Conservation (phyloP, 1,140 invertebrate species). For the Scylla paramamosain region DNA sequence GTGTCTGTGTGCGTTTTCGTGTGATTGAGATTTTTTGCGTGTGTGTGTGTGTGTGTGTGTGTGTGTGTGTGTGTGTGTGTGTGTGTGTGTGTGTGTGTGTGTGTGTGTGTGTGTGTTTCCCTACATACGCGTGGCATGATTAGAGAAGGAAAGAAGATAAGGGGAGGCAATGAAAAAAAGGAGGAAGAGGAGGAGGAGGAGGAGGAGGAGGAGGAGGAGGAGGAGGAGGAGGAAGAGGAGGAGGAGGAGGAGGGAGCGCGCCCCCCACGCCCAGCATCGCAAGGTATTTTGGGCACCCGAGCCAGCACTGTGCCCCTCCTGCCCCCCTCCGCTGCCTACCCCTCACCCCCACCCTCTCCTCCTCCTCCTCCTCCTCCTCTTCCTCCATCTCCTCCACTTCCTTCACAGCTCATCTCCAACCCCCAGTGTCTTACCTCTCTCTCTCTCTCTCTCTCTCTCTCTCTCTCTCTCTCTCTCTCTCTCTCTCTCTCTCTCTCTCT, state of each 20-base stretch:
- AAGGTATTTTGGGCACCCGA: conserved; percentile 62
- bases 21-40: too few relatives aligned
- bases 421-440: background rate
- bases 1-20: background rate
- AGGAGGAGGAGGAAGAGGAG: background rate
- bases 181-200: background rate
- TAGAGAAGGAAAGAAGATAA: background rate
- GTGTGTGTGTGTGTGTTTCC: conserved; percentile 31
- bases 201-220: background rate
- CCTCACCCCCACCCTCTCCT: background rate
- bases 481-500: conserved; percentile 37
- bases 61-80: conserved; percentile 37
- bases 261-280: conserved; percentile 40
- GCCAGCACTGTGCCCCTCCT: background rate
- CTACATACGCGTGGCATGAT: background rate
- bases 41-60: background rate
- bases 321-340: background rate
- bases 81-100: conserved; percentile 54
- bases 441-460: conserved; percentile 31
- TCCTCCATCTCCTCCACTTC: background rate
- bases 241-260: background rate
- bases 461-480: conserved; percentile 34
- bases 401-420: background rate
- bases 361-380: background rate
- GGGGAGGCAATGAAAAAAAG: background rate